These are phyloP conservation scores for Protobothrops mucrosquamatus DNA, from an alignment of 2,113 vertebrate species.

Conservation along the genomic window DNA sequence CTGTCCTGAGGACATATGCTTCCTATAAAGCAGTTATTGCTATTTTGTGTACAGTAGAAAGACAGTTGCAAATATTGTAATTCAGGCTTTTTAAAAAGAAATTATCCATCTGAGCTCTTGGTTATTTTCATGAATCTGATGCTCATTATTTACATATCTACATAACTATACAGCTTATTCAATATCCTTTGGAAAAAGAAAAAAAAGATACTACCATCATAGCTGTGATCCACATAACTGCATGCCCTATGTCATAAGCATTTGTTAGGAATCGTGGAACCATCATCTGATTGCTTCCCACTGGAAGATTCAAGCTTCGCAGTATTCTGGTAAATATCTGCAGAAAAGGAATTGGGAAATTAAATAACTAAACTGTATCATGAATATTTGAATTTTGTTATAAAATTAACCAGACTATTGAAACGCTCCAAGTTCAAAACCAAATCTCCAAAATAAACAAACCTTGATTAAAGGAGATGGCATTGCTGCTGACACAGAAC, in stretches of 20 bases:
- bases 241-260: slow-evolving; percentile 93
- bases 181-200: not conserved
- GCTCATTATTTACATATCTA: not conserved
- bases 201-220: slow-evolving; percentile 83
- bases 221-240: slow-evolving; percentile 94
- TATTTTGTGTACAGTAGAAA: not conserved
- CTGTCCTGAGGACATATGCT: too few relatives aligned
- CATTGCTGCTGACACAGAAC: not conserved
- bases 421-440: not conserved
- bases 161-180: not conserved
- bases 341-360: not conserved
- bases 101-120: not conserved
- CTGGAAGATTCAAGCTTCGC: slow-evolving; percentile 95
- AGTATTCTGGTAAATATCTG: slow-evolving; percentile 97
- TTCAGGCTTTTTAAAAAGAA: not conserved
- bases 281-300: slow-evolving; percentile 93
- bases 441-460: not conserved
- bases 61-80: not conserved
- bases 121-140: not conserved
- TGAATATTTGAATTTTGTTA: not conserved
- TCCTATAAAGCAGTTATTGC: not conserved
- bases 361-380: not conserved
- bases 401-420: not conserved
- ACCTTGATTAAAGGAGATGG: not conserved
- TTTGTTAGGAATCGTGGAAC: slow-evolving; percentile 90